Base-by-base conservation (phyloP, 2,888 invertebrate genomes). In the Anticlea derivata region DNA sequence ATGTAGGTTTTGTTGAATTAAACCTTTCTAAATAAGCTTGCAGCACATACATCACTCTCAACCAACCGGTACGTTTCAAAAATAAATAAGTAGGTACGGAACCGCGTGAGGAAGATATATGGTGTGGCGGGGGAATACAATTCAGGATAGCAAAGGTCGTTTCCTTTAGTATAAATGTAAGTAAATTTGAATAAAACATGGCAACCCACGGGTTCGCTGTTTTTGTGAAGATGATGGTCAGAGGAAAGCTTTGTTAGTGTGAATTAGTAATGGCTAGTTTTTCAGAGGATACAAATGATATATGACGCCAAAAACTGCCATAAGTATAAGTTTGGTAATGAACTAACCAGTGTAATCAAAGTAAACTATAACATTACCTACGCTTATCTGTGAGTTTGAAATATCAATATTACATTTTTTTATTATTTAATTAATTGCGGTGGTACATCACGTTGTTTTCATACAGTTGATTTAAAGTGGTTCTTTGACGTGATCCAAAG, bases 161-260 rank as follows among this genome's bases (percentile, higher is more conserved):
- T 79, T 76, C 80, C 86, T 86, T 90, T 90, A 89, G 86, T 87
- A 83, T 78, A 87, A 90, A 88, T 89, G 89, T 90, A 89, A 89
- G 90, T 90, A 90, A 90, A 90, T 90, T 90, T 90, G 88, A 90
- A 90, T 90, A 90, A 90, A 89, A 90, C 89, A 90, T 89, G 68
- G 68, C 69, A 58, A 60, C 52, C 53, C 60, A 59, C 55, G 51
- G 48, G 56, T 46, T 45, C 39, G 46, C 58, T 66, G 65, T 71
- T 68, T 69, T 55, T 59, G 51, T 52, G 37, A 37, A 50, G 20
- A 43, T n/a, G 47, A 58, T 60, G 45, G 56, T 50, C 47, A 39
- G 38, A 31, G 31, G 24, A 38, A 33, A 29, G 43, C 43, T 53
- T 48, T 48, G 50, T 41, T 40, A 37, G 26, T 29, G 24, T 39